Conservation (phyloP, 1,140 invertebrate species). For the Trachymyrmex cornetzi region DNA sequence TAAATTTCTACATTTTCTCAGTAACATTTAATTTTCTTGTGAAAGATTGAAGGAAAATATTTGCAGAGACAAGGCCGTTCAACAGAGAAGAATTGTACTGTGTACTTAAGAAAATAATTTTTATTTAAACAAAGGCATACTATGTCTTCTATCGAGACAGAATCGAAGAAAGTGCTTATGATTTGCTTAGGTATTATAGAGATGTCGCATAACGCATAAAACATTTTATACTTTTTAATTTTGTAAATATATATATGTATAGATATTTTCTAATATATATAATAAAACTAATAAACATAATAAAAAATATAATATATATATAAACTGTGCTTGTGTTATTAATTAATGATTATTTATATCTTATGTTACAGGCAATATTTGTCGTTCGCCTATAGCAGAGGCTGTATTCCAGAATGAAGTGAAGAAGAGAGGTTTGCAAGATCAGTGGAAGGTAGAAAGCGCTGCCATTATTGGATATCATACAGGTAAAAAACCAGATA, state of each 20-base stretch:
- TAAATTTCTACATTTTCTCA: too few relatives aligned
- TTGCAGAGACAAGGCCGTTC: too few relatives aligned
- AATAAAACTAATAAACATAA: background rate
- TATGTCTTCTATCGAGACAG: slow-evolving; percentile 49
- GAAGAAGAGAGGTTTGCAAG: slow-evolving; percentile 87
- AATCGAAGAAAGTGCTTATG: slow-evolving; percentile 84
- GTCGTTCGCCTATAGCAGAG: slow-evolving; percentile 97
- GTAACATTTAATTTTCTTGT: too few relatives aligned
- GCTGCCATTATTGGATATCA: slow-evolving; percentile 94
- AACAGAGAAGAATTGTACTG: too few relatives aligned
- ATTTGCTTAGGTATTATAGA: slow-evolving; percentile 86
- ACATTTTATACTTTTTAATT: background rate
- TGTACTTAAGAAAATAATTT: background rate
- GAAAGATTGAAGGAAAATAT: too few relatives aligned
- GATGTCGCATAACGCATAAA: background rate
- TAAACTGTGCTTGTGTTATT: background rate
- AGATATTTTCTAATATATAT: slow-evolving; percentile 22
- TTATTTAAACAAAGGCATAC: background rate
- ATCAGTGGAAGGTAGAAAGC: slow-evolving; percentile 94
- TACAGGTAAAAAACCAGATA: slow-evolving; percentile 92
- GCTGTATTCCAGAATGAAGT: slow-evolving; percentile 93
- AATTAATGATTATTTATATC: slow-evolving; percentile 4
- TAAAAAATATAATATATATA: background rate
- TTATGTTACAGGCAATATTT: slow-evolving; percentile 92
- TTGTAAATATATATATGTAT: background rate